Conservation (phyloP, 2,888 invertebrate genomes). For the Microctonus aethiopoides region DNA sequence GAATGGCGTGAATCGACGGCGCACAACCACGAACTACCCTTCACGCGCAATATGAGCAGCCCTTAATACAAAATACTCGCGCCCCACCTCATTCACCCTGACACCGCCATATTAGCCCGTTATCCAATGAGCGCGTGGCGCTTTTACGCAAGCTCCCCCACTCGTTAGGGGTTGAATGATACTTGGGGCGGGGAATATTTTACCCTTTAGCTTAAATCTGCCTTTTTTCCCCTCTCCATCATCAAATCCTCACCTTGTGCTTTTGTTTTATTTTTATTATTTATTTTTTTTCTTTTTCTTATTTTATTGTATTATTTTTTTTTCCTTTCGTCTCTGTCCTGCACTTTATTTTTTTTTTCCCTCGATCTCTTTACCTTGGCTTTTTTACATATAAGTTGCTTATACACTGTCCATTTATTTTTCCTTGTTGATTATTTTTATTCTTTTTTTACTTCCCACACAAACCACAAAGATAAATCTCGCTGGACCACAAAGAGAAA, state of each 20-base stretch:
- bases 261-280: conserved; percentile 3
- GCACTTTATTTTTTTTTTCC: conserved; percentile 24
- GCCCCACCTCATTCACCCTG: conserved; percentile 54
- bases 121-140: conserved; percentile 66
- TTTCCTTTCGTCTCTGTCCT: neutral
- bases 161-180: conserved; percentile 61
- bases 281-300: too few species aligned
- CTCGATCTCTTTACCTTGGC: conserved; percentile 4
- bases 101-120: conserved; percentile 67
- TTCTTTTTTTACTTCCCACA: conserved; percentile 19
- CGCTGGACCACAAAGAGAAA: conserved; percentile 27
- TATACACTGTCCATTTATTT: conserved; percentile 22
- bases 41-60: conserved; percentile 59
- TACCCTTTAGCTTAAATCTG: conserved; percentile 61
- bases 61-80: conserved; percentile 62
- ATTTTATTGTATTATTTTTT: neutral
- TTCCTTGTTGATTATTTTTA: conserved; percentile 2
- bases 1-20: conserved; percentile 68
- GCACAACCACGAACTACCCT: conserved; percentile 68
- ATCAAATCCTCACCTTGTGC: conserved; percentile 11
- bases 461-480: conserved; percentile 25
- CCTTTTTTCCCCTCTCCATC: conserved; percentile 48
- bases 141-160: conserved; percentile 62
- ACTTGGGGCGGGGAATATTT: conserved; percentile 65
- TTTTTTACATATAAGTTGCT: conserved; percentile 24